Conservation (phyloP, 2,888 invertebrate genomes). For the Drosophila emarginata region DNA sequence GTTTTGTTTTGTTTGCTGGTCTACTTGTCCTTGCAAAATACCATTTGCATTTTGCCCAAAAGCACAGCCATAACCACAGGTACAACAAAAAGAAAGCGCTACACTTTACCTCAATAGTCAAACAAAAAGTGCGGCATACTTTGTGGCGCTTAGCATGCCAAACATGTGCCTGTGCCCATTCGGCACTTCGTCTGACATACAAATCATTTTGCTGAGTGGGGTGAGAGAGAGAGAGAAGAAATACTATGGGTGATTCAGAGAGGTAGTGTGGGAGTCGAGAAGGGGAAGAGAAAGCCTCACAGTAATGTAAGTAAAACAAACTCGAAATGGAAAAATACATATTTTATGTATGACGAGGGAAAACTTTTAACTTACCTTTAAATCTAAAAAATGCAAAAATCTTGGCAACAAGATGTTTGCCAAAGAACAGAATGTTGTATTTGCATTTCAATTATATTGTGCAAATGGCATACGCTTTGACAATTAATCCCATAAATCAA, state of each 20-base stretch:
- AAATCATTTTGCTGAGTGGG: slow-evolving; percentile 68
- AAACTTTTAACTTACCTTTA: slow-evolving; percentile 26
- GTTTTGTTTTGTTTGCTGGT: slow-evolving; percentile 29
- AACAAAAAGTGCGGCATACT: slow-evolving; percentile 68
- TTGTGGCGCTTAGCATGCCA: slow-evolving; percentile 57
- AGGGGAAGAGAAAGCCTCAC: background rate
- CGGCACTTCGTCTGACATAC: slow-evolving; percentile 58
- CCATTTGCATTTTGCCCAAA: slow-evolving; percentile 67
- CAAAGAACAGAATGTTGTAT: slow-evolving; percentile 18
- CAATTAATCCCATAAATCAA: slow-evolving; percentile 70
- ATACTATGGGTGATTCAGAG: background rate
- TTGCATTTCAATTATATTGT: slow-evolving; percentile 61
- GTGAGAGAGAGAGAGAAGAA: slow-evolving; percentile 27
- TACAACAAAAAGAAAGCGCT: slow-evolving; percentile 57
- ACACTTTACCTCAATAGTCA: slow-evolving; percentile 72
- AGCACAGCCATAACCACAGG: slow-evolving; percentile 46
- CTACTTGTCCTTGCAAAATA: slow-evolving; percentile 63
- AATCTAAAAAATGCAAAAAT: slow-evolving; percentile 13
- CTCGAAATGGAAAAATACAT: slow-evolving; percentile 38
- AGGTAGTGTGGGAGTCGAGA: background rate
- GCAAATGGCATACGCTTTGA: slow-evolving; percentile 58
- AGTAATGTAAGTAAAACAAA: slow-evolving; percentile 39
- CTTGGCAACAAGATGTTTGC: background rate
- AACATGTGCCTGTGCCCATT: slow-evolving; percentile 41
- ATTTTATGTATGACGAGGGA: slow-evolving; percentile 17